phyloP scores from a whole-genome alignment of 2,888 invertebrate genomes.

The Chromoteleia sp. region DNA sequence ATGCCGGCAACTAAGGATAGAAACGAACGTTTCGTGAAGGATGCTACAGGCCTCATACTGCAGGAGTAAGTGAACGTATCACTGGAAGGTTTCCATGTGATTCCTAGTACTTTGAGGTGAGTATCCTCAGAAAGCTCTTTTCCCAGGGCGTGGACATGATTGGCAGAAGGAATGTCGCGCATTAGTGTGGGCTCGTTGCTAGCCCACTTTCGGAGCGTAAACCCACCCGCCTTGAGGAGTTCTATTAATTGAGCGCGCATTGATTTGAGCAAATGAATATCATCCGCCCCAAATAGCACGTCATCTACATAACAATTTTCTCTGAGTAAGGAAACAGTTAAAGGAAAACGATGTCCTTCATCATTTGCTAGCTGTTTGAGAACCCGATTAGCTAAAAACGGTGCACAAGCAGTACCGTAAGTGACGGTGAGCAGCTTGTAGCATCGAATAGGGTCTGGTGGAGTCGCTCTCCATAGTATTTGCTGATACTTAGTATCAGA shows the following conservation, averaged over 20 bases:
- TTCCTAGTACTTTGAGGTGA: constrained; percentile 20
- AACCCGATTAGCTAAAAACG: constrained; percentile 8
- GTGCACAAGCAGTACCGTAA: not conserved
- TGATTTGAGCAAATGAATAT: not conserved
- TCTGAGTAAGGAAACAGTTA: not conserved
- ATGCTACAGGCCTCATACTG: not conserved
- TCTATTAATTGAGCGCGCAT: not conserved
- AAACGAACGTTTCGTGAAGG: not conserved
- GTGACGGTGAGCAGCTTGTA: not conserved
- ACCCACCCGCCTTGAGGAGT: constrained; percentile 8
- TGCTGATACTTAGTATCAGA: constrained; percentile 1
- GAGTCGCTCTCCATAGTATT: constrained; percentile 13
- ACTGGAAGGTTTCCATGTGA: not conserved
- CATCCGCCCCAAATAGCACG: not conserved
- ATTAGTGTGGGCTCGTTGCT: not conserved
- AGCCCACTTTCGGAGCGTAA: constrained; percentile 3
- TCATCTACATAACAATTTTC: constrained; percentile 17
- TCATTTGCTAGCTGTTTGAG: not conserved
- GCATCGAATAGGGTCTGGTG: too few relatives aligned
- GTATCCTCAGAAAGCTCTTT: not conserved
- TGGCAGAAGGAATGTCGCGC: not conserved
- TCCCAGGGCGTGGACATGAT: not conserved
- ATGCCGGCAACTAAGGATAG: constrained; percentile 4
- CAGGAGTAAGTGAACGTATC: not conserved
- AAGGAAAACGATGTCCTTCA: constrained; percentile 13